Conservation (phyloP, 2,888 invertebrate species). For the Enchytraeus crypticus region DNA sequence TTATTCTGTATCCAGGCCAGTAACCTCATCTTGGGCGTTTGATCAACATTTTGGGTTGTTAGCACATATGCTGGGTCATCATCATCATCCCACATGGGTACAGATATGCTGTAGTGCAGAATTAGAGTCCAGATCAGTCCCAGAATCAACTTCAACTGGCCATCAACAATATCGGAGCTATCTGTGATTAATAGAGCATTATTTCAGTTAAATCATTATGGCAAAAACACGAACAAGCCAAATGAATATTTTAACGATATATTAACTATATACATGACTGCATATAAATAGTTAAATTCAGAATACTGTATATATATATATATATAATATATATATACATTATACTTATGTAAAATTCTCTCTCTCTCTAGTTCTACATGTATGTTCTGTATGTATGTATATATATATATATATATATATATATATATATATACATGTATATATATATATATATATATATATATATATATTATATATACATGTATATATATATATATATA, state of each 20-base stretch:
- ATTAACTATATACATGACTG: neutral
- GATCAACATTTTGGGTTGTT: slow-evolving; percentile 42
- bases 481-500: too few species aligned
- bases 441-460: neutral
- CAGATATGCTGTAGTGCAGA: slow-evolving; percentile 83
- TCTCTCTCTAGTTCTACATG: neutral
- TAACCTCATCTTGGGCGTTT: slow-evolving; percentile 55
- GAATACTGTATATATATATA: neutral
- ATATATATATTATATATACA: neutral
- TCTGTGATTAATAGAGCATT: slow-evolving; percentile 53
- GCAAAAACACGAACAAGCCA: neutral
- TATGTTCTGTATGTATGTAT: neutral
- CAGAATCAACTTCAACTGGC: slow-evolving; percentile 78
- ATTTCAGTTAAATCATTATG: neutral
- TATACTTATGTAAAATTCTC: neutral
- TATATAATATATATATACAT: neutral
- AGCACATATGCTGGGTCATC: slow-evolving; percentile 39
- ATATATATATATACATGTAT: neutral
- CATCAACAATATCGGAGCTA: slow-evolving; percentile 80
- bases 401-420: neutral
- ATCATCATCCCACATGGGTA: slow-evolving; percentile 83
- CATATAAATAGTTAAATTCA: neutral
- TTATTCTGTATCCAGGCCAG: slow-evolving; percentile 70
- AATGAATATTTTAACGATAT: neutral
- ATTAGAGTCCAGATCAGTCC: slow-evolving; percentile 89